phyloP scores from a whole-genome alignment of 1,140 invertebrate species.

The Doryteuthis pealeii region DNA sequence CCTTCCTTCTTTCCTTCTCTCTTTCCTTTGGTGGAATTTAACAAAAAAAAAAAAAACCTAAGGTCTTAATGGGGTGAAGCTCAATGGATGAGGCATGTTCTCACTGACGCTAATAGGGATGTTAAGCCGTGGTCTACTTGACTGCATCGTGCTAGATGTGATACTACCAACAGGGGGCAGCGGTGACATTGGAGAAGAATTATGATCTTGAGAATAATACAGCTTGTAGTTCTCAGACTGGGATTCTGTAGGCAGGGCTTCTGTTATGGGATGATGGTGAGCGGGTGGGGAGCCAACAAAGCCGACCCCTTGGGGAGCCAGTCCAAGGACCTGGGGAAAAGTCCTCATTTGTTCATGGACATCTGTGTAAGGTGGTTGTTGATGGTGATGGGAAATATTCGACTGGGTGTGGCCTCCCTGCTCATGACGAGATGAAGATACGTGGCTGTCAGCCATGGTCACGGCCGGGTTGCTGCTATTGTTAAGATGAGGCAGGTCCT shows the following conservation, averaged over 20 bases:
- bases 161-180: not conserved
- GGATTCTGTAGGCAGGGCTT: not conserved
- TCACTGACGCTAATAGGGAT: not conserved
- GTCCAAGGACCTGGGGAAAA: not conserved
- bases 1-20: too few species aligned
- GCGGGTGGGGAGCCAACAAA: not conserved
- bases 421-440: not conserved
- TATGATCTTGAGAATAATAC: not conserved
- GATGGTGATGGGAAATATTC: not conserved
- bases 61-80: conserved; percentile 1
- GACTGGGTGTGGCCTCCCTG: not conserved
- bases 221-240: not conserved
- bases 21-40: too few species aligned
- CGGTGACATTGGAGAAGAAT: not conserved
- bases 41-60: not conserved
- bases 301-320: not conserved
- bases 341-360: not conserved
- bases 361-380: too few species aligned
- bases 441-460: not conserved
- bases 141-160: not conserved
- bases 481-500: not conserved
- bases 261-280: not conserved
- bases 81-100: not conserved
- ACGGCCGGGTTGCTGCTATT: not conserved
- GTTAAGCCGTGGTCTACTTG: not conserved